These are phyloP conservation scores for Psittacus erithacus DNA, from an alignment of 2,113 vertebrate genomes.

Conservation along the genomic window DNA sequence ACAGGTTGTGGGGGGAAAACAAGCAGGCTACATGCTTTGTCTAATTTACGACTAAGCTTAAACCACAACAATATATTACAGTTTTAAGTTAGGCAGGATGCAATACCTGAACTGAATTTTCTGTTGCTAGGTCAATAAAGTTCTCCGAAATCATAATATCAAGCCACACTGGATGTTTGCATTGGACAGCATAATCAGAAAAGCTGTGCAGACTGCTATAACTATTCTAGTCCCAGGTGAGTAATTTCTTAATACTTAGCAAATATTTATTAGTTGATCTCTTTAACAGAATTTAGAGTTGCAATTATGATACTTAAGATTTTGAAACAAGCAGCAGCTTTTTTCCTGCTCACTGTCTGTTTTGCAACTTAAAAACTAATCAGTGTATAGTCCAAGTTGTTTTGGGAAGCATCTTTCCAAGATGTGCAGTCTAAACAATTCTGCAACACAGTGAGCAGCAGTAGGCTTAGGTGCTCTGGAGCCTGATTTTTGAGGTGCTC, in stretches of 20 bases:
- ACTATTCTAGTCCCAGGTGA: conserved; percentile 97
- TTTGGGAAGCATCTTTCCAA: not conserved
- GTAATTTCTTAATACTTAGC: conserved; percentile 3
- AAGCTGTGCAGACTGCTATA: conserved; percentile 97
- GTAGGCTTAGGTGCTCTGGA: not conserved
- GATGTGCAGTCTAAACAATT: not conserved
- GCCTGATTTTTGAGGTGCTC: not conserved
- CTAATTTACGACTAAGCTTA: too few relatives aligned
- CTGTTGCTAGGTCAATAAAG: conserved; percentile 91
- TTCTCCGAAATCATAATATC: conserved; percentile 96
- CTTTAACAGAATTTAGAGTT: not conserved
- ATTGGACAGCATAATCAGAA: conserved; percentile 95
- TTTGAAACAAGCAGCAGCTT: not conserved
- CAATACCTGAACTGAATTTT: conserved; percentile 9
- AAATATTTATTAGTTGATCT: conserved; percentile 5
- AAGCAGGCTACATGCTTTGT: too few relatives aligned
- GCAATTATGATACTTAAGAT: not conserved
- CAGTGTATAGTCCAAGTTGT: not conserved
- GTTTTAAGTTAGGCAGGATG: not conserved
- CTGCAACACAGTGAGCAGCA: not conserved
- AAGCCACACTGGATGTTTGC: conserved; percentile 99
- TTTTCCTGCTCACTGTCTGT: not conserved
- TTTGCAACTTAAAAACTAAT: not conserved
- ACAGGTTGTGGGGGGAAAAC: too few relatives aligned
- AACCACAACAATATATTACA: not conserved